Evolutionary conservation across 2,888 invertebrate genomes (phyloP), one percentile per base, ranked within the genome.

Genomic region (Lobophora halterata): DNA sequence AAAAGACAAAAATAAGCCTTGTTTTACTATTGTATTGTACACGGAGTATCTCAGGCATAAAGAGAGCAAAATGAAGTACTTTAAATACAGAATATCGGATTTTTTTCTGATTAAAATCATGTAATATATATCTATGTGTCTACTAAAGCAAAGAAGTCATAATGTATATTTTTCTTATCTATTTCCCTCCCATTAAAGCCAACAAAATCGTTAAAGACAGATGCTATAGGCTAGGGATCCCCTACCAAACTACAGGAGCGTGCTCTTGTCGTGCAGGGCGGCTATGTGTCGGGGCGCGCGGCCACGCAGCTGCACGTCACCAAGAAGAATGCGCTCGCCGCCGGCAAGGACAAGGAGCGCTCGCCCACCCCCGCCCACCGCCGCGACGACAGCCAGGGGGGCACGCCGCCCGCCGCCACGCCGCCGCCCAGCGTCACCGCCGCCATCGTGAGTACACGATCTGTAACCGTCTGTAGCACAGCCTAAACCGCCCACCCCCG

Each of bases 311-410:
- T 96, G 26, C 93, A 93, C 68, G 92, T 95, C 35, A 78, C 65
- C 19, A 95, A 93, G 83, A 93, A 93, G 76, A 89, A 97, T 85
- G 92, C 96, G 32, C 88, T 97, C 49, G 86, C 86, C 32, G 65
- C 61, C 6, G 71, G 66, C 44, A 69, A 69, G 57, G 94, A 86
- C 73, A 66, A 88, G 80, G 79, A 87, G 16, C 30, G 77, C 8
- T 71, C 74, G 6, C 77, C 79, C 11, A 73, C 78, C 0, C 75
- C 76, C 0, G 65, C 58, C 17, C 46, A 46, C 0, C 28, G 37
- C 42, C 28, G 49, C n/a, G 66, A 59, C 36, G 72, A 61, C 55
- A 57, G 57, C 24, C 67, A 51, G 20, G 61, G 55, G 3, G 70
- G 65, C 10, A 70, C 77, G 1, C 76, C 78, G 1, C 66, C 71